A percentile compares a stretch with the other conserved stretches of the same genome.
phyloP scores from a whole-genome alignment of 2,797 vertebrate species.

The Platalea minor region DNA sequence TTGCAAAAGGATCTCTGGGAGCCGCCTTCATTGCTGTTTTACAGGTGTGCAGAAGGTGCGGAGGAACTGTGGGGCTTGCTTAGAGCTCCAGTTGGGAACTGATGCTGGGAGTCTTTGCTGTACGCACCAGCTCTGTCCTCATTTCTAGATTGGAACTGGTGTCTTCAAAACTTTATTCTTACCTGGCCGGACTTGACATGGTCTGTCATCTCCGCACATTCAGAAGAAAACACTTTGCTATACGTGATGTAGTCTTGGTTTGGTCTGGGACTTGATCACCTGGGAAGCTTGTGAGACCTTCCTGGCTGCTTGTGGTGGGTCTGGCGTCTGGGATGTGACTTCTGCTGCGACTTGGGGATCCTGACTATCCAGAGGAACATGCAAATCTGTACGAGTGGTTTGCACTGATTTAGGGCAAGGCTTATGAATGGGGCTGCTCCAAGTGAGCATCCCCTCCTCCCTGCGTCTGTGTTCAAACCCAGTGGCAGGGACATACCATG shows the following conservation, averaged over 20 bases:
- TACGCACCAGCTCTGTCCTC: neutral
- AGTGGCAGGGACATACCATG: neutral
- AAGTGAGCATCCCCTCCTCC: too few relatives aligned
- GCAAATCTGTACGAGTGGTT: neutral
- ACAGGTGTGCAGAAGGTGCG: too few relatives aligned
- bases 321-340: neutral
- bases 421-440: neutral
- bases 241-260: accelerated
- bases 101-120: neutral
- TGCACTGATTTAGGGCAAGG: neutral
- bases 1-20: neutral
- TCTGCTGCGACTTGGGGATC: neutral
- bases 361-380: neutral
- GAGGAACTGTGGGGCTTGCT: neutral
- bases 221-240: neutral
- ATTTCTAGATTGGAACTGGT: neutral
- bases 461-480: neutral
- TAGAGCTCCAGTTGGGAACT: neutral
- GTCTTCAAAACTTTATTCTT: neutral
- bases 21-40: neutral
- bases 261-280: neutral
- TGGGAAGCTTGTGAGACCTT: neutral
- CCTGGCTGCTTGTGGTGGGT: neutral
- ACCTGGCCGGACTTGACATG: neutral
- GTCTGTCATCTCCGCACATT: neutral